Evolutionary conservation across 2,113 vertebrate species (phyloP), one percentile per base, ranked within the genome.

Genomic region (Pseudorhombus dupliciocellatus): DNA sequence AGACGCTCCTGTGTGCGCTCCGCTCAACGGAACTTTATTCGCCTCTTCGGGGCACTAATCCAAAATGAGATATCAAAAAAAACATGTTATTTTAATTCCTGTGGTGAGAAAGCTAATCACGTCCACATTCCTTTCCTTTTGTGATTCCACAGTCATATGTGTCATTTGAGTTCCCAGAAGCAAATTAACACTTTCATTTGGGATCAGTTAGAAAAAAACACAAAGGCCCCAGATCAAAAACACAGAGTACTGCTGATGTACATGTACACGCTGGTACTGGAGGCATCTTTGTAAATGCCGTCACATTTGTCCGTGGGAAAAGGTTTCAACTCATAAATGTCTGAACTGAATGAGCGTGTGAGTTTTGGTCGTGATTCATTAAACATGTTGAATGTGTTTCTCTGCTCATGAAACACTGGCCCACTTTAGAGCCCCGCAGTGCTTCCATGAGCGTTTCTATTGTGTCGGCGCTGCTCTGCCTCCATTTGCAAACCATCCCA

Each of bases 51-150:
- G 81, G 66, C 54, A 64, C 54, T 80, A 79, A 74, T 81, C 54
- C 74, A 79, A 76, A 79, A 82, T 66, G 65, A 86, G 71, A 74
- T 67, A 70, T 77, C 21, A 6, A 66, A 79, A 79, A 81, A 63
- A 30, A 30, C 24, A 61, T 73, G 48, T 75, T 71, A 22, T 75
- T 40, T 58, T 62, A 59, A 28, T 73, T 53, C 9, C 55, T 26
- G 55, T 55, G 10, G 26, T 3, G 14, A 55, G 44, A 76, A 70
- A 71, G 65, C 51, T 80, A 80, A 84, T 86, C 80, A 76, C 67
- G 40, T 63, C 28, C 37, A 79, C 68, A 77, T 66, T 20, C 69
- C 79, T 76, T 75, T 11, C 18, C 12, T 53, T 57, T 70, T 70
- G 65, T 52, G 51, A 63, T 60, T 51, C 25, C 37, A 66, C 69